Base-by-base conservation (phyloP, 1,140 invertebrate genomes). In the Dreissena polymorpha region DNA sequence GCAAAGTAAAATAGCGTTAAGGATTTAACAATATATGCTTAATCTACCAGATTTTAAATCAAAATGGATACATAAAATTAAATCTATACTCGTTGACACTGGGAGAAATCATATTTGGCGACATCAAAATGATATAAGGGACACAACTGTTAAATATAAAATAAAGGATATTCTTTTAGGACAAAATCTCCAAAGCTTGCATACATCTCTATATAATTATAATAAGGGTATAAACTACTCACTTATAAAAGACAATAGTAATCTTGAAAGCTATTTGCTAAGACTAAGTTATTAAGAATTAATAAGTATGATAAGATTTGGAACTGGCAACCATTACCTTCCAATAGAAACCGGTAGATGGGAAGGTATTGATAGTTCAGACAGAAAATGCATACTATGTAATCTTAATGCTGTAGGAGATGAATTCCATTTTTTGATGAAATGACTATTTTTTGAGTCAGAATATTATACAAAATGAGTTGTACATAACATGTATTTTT, bases 121-220 rank as follows among this genome's bases (percentile, higher is more conserved):
- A 73, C n/a, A 73, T 25, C 55, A 23, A 73, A 73, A 12, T 53
- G 12, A 23, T 73, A 29, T 55, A 13, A 13, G 60, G 25, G 10
- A 29, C 14, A 73, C 53, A n/a, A 73, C 25, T 10, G 10, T 57
- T 23, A 57, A 57, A 12, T 57, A 23, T 21, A 14, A n/a, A n/a
- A 5, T n/a, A 14, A 53, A 73, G 27, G 51, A 57, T n/a, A 73
- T 18, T 10, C 51, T 73, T 10, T 23, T 14, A 53, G 18, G 60
- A 10, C 51, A 73, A 73, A 55, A 55, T 21, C 21, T 73, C 10
- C 71, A 73, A 60, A 73, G 60, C 21, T 73, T 39, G 71, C 49
- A 57, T 50, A 21, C 16, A n/a, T 21, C 16, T 25, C 27, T 73
- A 73, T 3, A 3, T 55, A 23, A 57, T 10, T 73, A 39, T 25